These are phyloP conservation scores for Tricholauxania praeusta DNA, from an alignment of 2,888 invertebrate genomes.

Conservation along the genomic window DNA sequence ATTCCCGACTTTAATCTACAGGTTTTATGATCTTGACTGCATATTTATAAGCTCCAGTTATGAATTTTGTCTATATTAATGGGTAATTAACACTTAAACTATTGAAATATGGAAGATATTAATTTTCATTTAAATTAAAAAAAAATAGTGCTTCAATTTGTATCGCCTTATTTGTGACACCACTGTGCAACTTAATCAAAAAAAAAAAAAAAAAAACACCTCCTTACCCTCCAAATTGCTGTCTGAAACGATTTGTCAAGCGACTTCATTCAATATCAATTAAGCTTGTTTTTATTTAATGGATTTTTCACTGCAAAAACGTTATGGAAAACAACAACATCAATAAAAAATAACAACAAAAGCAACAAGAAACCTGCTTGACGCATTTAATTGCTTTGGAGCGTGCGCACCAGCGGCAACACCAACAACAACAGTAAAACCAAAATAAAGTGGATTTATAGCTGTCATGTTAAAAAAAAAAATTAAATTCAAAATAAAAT, in stretches of 20 bases:
- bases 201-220: too few species aligned
- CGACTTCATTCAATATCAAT: constrained; percentile 67
- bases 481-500: too few species aligned
- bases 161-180: constrained; percentile 23
- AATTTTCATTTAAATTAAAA: too few species aligned
- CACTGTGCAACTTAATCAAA: neutral
- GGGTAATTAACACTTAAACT: too few species aligned
- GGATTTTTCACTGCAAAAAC: constrained; percentile 23
- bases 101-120: too few species aligned
- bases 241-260: constrained; percentile 54
- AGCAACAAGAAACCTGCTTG: constrained; percentile 56
- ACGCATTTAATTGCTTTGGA: constrained; percentile 63
- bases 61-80: too few species aligned
- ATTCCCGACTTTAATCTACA: too few species aligned
- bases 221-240: neutral
- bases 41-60: too few species aligned
- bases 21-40: too few species aligned
- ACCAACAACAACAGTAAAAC: neutral
- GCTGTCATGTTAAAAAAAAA: too few species aligned
- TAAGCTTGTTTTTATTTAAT: constrained; percentile 56
- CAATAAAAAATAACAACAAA: constrained; percentile 26
- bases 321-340: constrained; percentile 7
- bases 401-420: constrained; percentile 51
- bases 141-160: neutral
- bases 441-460: neutral